Evolutionary conservation across 2,888 invertebrate species (phyloP).

Genomic region (Ecdyonurus torrentis): DNA sequence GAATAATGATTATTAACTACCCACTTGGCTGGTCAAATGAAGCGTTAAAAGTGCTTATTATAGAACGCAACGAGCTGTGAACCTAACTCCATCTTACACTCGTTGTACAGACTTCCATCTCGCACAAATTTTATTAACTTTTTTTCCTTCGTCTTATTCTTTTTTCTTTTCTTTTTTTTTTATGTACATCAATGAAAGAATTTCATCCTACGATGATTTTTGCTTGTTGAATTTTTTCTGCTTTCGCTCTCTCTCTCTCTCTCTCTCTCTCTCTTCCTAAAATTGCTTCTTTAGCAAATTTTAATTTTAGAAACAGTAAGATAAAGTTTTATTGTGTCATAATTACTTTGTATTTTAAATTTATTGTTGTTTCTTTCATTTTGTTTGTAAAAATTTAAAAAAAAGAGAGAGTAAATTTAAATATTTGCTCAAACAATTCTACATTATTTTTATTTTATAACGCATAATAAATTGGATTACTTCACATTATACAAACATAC

Average conservation of each 20-base stretch:
- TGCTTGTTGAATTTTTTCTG: not conserved
- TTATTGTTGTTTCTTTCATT: too few species aligned
- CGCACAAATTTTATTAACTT: not conserved
- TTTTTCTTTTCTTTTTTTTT: not conserved
- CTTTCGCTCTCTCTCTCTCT: too few species aligned
- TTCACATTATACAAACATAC: too few species aligned
- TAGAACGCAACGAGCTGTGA: not conserved
- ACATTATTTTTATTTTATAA: too few species aligned
- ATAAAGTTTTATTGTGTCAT: too few species aligned
- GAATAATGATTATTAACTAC: not conserved
- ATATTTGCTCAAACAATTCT: too few species aligned
- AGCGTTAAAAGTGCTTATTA: conserved; percentile 2
- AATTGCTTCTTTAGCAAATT: not conserved
- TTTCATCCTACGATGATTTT: not conserved
- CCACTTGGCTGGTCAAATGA: not conserved
- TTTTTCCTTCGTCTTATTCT: not conserved
- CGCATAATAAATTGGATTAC: too few species aligned
- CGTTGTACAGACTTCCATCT: not conserved
- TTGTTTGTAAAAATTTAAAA: too few species aligned
- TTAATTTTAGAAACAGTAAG: too few species aligned
- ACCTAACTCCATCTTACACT: not conserved
- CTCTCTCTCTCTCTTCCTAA: too few species aligned
- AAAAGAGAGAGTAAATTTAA: too few species aligned
- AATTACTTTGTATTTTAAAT: too few species aligned
- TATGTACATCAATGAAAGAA: not conserved